phyloP scores from a whole-genome alignment of 2,113 vertebrate species.

The Ranitomeya variabilis region DNA sequence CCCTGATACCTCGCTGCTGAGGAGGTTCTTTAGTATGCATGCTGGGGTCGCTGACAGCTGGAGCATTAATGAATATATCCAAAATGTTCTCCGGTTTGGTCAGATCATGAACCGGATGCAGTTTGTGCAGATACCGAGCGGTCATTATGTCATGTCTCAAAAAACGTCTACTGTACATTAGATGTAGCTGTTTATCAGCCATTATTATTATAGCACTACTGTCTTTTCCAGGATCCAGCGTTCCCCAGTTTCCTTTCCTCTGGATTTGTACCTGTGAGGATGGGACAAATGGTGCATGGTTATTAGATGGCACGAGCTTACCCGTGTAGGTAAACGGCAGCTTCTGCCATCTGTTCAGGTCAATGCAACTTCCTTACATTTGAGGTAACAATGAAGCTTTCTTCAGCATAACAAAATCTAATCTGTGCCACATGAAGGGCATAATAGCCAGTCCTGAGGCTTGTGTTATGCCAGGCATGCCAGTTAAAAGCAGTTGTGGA shows the following conservation, averaged over 20 bases:
- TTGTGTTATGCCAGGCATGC: neutral
- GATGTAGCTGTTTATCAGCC: neutral
- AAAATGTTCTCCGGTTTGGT: no score
- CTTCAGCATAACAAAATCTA: constrained; percentile 4
- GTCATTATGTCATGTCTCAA: no score
- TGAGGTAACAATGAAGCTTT: constrained; percentile 21
- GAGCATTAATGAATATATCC: no score
- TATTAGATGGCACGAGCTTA: neutral
- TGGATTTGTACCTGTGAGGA: neutral
- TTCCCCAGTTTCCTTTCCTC: neutral
- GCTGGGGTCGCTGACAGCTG: no score
- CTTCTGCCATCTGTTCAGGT: constrained; percentile 10
- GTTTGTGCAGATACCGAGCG: no score
- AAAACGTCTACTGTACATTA: neutral
- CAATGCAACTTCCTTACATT: constrained; percentile 18
- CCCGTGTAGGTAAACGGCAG: constrained; percentile 15
- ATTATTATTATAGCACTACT: neutral
- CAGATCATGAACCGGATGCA: no score
- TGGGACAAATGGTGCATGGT: neutral
- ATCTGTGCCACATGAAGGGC: neutral
- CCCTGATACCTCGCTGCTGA: no score
- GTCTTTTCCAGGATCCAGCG: neutral
- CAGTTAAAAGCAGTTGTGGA: neutral
- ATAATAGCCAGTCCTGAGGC: neutral
- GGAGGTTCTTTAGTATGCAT: no score